Percentiles rank a stretch among this genome's conserved stretches.
These are phyloP conservation scores for Lepidurus apus DNA, from an alignment of 1,140 invertebrate species.

Conservation along the genomic window DNA sequence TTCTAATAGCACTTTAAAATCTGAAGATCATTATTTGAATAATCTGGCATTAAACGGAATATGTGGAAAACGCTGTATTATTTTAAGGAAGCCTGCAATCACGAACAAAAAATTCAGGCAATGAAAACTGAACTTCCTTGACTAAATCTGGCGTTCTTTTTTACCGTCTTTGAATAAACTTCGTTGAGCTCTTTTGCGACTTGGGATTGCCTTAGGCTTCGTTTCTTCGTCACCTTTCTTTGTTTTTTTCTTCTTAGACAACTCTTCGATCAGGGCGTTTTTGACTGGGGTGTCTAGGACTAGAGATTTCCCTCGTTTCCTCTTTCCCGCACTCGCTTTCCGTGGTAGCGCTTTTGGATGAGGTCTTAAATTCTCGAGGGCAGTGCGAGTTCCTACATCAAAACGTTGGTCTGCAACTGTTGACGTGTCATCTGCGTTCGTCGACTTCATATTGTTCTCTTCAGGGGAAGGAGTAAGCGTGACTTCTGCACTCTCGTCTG, in stretches of 20 bases:
- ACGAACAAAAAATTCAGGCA: too few relatives aligned
- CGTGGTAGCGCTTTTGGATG: slow-evolving; percentile 15
- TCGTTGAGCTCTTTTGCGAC: background rate
- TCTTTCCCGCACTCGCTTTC: background rate
- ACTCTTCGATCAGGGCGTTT: slow-evolving; percentile 11
- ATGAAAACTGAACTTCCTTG: too few relatives aligned
- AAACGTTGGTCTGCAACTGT: background rate
- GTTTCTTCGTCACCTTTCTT: background rate
- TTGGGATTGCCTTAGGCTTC: background rate
- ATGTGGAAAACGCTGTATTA: too few relatives aligned
- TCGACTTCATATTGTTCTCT: background rate
- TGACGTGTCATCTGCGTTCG: background rate
- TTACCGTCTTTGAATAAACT: background rate
- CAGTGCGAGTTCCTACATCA: background rate
- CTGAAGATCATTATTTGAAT: too few relatives aligned
- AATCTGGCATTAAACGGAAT: too few relatives aligned
- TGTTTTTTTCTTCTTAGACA: background rate
- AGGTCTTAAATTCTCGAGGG: background rate
- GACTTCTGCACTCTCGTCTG: too few relatives aligned
- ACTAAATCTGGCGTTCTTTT: background rate
- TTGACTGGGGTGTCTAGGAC: slow-evolving; percentile 20
- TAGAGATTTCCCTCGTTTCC: background rate
- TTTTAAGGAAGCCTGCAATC: too few relatives aligned
- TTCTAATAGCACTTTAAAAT: too few relatives aligned
- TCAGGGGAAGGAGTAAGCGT: too few relatives aligned